phyloP scores from a whole-genome alignment of 1,140 invertebrate genomes.

The Telenomus remus region DNA sequence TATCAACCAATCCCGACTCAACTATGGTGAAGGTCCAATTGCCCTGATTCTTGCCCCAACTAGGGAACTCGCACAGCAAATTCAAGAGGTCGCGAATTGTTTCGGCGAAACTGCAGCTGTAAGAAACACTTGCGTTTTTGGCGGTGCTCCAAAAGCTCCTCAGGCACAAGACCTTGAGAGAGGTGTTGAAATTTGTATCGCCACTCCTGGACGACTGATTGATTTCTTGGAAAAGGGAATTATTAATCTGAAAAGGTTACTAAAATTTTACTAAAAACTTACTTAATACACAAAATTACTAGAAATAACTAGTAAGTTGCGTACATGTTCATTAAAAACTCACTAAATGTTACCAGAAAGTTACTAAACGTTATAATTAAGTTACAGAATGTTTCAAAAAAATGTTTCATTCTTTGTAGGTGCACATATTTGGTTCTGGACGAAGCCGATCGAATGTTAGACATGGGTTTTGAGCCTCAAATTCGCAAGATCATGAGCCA shows the following conservation, averaged over 20 bases:
- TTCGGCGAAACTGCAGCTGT: slow-evolving; percentile 91
- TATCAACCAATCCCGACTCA: slow-evolving; percentile 88
- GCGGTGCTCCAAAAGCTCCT: slow-evolving; percentile 95
- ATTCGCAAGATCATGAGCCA: slow-evolving; percentile 98
- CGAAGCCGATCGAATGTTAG: slow-evolving; percentile 99
- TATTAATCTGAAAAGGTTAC: slow-evolving; percentile 86
- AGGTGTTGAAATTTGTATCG: slow-evolving; percentile 93
- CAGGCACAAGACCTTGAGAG: slow-evolving; percentile 91
- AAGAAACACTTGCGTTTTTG: slow-evolving; percentile 95
- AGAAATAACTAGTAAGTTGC: too few relatives aligned
- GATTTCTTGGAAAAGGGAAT: slow-evolving; percentile 95
- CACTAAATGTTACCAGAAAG: too few relatives aligned
- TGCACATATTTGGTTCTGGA: slow-evolving; percentile 97
- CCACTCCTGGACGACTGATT: slow-evolving; percentile 96
- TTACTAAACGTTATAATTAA: slow-evolving; percentile 4
- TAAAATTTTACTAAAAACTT: slow-evolving; percentile 2
- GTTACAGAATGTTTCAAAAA: slow-evolving; percentile 1
- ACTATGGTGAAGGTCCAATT: slow-evolving; percentile 91
- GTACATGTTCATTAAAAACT: too few relatives aligned
- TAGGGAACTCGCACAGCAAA: slow-evolving; percentile 97
- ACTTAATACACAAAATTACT: too few relatives aligned
- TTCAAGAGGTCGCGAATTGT: slow-evolving; percentile 93
- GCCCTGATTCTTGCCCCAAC: slow-evolving; percentile 95
- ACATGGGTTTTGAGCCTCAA: slow-evolving; percentile 99
- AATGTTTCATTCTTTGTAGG: slow-evolving; percentile 70